Percentiles rank a stretch among this genome's conserved stretches.
Evolutionary conservation across 1,140 invertebrate species (phyloP).

Genomic region (Leptinotarsa lineolata): DNA sequence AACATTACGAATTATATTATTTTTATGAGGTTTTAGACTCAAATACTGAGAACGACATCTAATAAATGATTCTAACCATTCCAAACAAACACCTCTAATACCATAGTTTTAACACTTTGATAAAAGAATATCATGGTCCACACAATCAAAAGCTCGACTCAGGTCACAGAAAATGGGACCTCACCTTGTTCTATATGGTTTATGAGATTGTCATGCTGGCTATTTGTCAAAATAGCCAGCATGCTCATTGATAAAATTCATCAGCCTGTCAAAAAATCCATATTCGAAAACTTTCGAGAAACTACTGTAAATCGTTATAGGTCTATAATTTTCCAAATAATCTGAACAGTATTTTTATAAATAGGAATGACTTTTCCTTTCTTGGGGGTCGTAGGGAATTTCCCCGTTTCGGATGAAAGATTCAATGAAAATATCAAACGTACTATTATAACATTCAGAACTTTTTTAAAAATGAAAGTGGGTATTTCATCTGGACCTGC

Average conservation of each 20-base stretch:
- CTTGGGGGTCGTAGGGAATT: too few relatives aligned
- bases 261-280: constrained; percentile 11
- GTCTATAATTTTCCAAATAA: too few relatives aligned
- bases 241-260: constrained; percentile 13
- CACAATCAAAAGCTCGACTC: constrained; percentile 14
- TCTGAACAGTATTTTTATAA: neutral
- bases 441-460: constrained; percentile 9
- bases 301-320: too few relatives aligned
- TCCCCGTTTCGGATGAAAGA: constrained; percentile 5
- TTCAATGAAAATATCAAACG: constrained; percentile 13
- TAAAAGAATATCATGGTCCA: constrained; percentile 7
- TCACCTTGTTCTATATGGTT: too few relatives aligned
- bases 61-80: constrained; percentile 14
- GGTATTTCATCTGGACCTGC: constrained; percentile 17
- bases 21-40: constrained; percentile 10
- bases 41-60: constrained; percentile 9
- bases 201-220: too few relatives aligned
- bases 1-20: constrained; percentile 4
- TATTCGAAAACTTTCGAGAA: constrained; percentile 17
- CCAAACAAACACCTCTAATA: constrained; percentile 13
- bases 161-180: too few relatives aligned
- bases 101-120: neutral
- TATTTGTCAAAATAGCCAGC: constrained; percentile 11
- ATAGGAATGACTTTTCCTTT: constrained; percentile 11
- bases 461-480: constrained; percentile 4